Evolutionary conservation across 2,888 invertebrate species (phyloP), one percentile per base, ranked within the genome.

Genomic region (Xanthorhoe designata): DNA sequence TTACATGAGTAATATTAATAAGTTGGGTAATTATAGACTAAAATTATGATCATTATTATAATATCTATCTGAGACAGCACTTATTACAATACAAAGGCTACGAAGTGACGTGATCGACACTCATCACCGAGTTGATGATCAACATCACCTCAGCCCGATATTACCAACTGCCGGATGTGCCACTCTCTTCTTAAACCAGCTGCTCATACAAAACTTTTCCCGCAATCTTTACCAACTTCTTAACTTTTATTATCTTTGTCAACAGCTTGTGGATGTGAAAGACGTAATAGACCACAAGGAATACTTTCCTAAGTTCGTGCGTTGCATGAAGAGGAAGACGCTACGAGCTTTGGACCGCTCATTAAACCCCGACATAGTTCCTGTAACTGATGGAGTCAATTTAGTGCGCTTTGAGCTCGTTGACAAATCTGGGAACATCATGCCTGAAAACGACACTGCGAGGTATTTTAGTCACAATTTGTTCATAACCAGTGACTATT

Each of bases 311-410:
- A 91, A 91, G 78, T 91, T 94, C 72, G 80, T 91, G 59, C 82
- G 90, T 56, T 95, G 95, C 74, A 89, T 94, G 85, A 94, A 94
- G 79, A 86, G 91, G 62, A 94, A 94, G 75, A 89, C 94, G 54
- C 75, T 96, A 74, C 87, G 91, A 54, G 94, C 94, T 2, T 86
- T 96, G 71, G 96, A 96, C 79, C 89, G 94, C 17, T 88, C 95
- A 0, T 87, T 96, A 62, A 89, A 89, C 9, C 90, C 94, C 4
- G 95, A 96, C 72, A 86, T 95, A 49, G 95, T 96, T 64, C 94
- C 95, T 0, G 80, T 97, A 10, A 91, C 94, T 17, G 94, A 95
- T 50, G 96, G 96, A 5, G 89, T 96, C 52, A 94, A 95, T 72
- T 86, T 97, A 54, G 94, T 96, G 24, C 90, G 94, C 35, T 94